Conservation (phyloP, 2,113 vertebrate genomes). For the Etia nguti region DNA sequence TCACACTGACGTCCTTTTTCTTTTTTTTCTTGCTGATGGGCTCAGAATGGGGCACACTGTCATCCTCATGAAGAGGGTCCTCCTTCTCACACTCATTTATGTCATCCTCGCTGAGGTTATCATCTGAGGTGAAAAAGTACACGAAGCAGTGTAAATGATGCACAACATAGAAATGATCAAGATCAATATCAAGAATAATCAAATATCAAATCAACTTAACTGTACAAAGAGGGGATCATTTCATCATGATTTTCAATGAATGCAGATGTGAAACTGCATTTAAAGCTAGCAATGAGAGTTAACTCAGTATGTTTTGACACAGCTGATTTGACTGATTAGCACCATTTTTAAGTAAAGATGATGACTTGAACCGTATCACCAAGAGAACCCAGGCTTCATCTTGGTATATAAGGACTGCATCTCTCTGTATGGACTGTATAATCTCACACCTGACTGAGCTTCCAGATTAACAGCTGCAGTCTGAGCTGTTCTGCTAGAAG, state of each 20-base stretch:
- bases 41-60: slow-evolving; percentile 55
- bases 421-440: background rate
- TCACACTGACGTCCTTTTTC: slow-evolving; percentile 58
- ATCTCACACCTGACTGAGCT: background rate
- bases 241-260: background rate
- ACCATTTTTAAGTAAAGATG: background rate
- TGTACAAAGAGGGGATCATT: background rate
- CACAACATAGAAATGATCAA: background rate
- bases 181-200: background rate
- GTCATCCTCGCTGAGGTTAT: slow-evolving; percentile 93
- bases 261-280: background rate
- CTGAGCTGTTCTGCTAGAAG: background rate
- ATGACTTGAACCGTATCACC: background rate
- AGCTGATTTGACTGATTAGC: background rate
- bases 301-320: background rate
- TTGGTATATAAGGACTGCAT: background rate
- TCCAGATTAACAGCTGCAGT: background rate
- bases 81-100: slow-evolving; percentile 86
- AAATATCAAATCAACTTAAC: background rate
- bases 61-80: slow-evolving; percentile 68
- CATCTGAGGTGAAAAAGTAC: slow-evolving; percentile 67
- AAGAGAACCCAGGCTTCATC: background rate
- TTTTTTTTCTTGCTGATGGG: slow-evolving; percentile 62
- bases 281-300: background rate
- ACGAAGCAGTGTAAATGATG: background rate